Base-by-base conservation (phyloP, 1,140 invertebrate species). In the Dufourea novaeangliae region DNA sequence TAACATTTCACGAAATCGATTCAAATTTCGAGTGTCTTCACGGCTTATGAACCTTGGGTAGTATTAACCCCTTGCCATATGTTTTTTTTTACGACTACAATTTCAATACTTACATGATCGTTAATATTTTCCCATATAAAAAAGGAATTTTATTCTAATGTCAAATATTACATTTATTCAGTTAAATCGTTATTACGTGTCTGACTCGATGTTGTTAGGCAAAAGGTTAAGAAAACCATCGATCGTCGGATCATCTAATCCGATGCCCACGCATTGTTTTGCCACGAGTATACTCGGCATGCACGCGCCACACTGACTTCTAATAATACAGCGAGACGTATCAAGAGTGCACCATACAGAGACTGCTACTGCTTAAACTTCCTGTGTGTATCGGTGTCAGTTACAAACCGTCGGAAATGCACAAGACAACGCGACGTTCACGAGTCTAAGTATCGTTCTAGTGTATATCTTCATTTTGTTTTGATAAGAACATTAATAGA, bases 291-390 rank as follows among this genome's bases (percentile, higher is more conserved):
- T n/a, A 44, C 66, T 46, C 22, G 25, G 34, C 61, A 46, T 57
- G 56, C 72, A 41, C 46, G 76, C 61, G 52, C 54, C 57, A 57
- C 56, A 50, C 37, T 41, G 22, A 29, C 67, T 39, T 84, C 83
- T 84, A 84, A 84, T 84, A 84, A 84, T 84, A 84, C 27, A 69
- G 29, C 39, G 8, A n/a, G n/a, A 7, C 3, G n/a, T 27, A 50
- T 71, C 56, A 54, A 32, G 71, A 64, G 64, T 37, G 62, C 59
- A 67, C 44, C 46, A 54, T 52, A 66, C 54, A 61, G 52, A 71
- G 44, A 59, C 54, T 54, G 39, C 67, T 63, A 39, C 22, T 57
- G 57, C 68, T 72, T 52, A 50, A 57, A 41, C 68, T 79, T 44
- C 34, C 22, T 52, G 66, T 52, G 66, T 52, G 64, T 80, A 27